These are phyloP conservation scores for Glossosoma conforme DNA, from an alignment of 1,140 invertebrate species.

Conservation along the genomic window DNA sequence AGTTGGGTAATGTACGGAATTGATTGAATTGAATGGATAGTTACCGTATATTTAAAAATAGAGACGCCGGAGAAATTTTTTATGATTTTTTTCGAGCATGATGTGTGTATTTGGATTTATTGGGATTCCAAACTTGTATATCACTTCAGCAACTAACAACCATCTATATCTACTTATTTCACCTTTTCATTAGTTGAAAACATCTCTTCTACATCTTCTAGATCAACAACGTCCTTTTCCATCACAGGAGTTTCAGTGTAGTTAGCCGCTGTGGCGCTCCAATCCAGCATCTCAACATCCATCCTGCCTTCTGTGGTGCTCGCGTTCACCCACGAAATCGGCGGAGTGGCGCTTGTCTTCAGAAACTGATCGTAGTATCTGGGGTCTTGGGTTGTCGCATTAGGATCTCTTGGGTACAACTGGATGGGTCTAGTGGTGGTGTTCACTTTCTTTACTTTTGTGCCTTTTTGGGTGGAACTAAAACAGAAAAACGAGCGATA, in stretches of 20 bases:
- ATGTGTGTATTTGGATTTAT: too few relatives aligned
- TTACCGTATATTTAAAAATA: too few relatives aligned
- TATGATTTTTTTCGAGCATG: too few relatives aligned
- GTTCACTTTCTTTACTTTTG: slow-evolving; percentile 28
- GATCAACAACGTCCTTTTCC: not conserved
- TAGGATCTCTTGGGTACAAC: slow-evolving; percentile 25
- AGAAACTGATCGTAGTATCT: slow-evolving; percentile 48
- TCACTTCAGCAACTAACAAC: too few relatives aligned
- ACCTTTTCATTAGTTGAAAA: slow-evolving; percentile 35
- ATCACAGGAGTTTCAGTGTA: not conserved
- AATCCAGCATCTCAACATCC: slow-evolving; percentile 2
- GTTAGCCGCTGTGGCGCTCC: not conserved
- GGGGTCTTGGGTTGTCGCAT: slow-evolving; percentile 35
- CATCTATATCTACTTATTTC: too few relatives aligned
- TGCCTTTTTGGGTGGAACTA: too few relatives aligned
- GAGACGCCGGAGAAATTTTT: too few relatives aligned
- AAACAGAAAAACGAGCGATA: too few relatives aligned
- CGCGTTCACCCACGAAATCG: too few relatives aligned
- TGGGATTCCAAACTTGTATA: too few relatives aligned
- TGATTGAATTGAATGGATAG: too few relatives aligned
- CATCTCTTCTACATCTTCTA: slow-evolving; percentile 44
- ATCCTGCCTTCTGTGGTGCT: slow-evolving; percentile 26
- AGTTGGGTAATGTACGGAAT: too few relatives aligned
- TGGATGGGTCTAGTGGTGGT: slow-evolving; percentile 35
- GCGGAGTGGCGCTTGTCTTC: slow-evolving; percentile 38